Evolutionary conservation across 2,797 vertebrate species (phyloP).

Genomic region (Muscicapa comitata): DNA sequence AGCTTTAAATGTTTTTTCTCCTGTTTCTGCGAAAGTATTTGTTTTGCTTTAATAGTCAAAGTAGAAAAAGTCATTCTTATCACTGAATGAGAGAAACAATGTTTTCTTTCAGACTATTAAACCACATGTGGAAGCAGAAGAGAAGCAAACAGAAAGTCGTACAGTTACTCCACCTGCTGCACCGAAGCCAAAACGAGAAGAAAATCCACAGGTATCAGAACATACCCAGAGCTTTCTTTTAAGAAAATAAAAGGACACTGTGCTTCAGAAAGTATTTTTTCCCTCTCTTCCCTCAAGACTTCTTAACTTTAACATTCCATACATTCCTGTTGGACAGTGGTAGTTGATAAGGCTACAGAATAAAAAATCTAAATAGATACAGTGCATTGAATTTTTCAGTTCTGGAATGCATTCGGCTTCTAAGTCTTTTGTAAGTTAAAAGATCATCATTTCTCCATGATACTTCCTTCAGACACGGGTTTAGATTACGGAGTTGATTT

Average conservation of each 20-base stretch:
- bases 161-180: conserved; percentile 81
- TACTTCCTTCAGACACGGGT: not conserved
- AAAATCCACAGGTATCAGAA: conserved; percentile 89
- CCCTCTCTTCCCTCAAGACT: not conserved
- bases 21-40: not conserved
- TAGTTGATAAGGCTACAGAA: not conserved
- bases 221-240: not conserved
- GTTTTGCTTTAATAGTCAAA: conserved; percentile 14
- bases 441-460: not conserved
- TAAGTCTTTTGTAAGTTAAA: not conserved
- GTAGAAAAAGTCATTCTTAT: conserved; percentile 25
- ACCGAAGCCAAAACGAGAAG: conserved; percentile 90
- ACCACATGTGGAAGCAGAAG: conserved; percentile 84
- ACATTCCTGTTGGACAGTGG: not conserved
- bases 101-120: conserved; percentile 86
- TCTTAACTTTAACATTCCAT: not conserved
- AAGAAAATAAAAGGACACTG: not conserved
- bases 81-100: conserved; percentile 10
- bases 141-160: conserved; percentile 80
- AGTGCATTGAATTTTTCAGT: not conserved
- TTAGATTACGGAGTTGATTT: not conserved
- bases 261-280: not conserved
- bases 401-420: not conserved
- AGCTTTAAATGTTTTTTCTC: not conserved
- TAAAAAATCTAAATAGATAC: not conserved